Conservation (phyloP, 2,113 vertebrate genomes). For the Rhipidura dahli region DNA sequence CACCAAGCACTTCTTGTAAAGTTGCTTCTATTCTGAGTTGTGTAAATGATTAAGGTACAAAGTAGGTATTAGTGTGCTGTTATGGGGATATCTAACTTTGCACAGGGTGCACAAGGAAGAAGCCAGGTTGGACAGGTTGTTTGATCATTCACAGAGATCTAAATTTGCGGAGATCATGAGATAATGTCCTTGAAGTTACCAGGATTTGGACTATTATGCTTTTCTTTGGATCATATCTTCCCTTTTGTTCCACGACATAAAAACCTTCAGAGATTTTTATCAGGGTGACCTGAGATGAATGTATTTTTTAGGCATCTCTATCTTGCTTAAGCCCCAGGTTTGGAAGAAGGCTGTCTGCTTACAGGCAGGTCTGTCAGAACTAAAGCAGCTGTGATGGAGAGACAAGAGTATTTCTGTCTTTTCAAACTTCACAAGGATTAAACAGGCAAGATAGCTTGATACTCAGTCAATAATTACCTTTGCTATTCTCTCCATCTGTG, state of each 20-base stretch:
- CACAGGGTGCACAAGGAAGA: neutral
- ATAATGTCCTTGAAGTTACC: neutral
- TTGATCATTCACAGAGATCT: neutral
- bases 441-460: neutral
- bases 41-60: neutral
- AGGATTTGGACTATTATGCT: neutral
- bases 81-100: neutral
- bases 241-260: neutral
- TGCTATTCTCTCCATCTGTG: rapidly evolving
- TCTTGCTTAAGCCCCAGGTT: neutral
- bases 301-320: neutral
- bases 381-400: neutral
- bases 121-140: neutral
- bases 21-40: neutral
- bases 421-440: neutral
- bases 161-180: neutral
- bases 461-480: neutral
- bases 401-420: neutral
- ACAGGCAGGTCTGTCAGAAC: neutral
- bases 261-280: neutral
- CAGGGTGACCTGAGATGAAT: neutral
- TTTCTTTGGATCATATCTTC: neutral
- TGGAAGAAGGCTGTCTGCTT: neutral
- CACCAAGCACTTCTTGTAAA: neutral
- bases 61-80: neutral